phyloP scores from a whole-genome alignment of 2,113 vertebrate species.

The cat (Felis catus) region DNA sequence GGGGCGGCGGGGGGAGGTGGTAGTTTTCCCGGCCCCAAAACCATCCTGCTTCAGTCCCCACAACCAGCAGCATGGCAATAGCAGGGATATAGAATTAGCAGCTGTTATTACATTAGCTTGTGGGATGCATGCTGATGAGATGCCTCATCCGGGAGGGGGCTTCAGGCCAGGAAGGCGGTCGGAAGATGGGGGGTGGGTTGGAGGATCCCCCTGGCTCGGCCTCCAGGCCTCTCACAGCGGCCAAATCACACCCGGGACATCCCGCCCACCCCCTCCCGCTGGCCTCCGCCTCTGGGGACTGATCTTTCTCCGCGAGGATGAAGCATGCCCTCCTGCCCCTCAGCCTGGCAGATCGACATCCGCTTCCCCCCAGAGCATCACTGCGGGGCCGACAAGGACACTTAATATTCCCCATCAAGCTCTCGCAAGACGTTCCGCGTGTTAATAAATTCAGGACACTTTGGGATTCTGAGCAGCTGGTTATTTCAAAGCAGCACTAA shows the following conservation, averaged over 20 bases:
- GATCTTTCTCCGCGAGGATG: background rate
- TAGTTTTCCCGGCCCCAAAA: background rate
- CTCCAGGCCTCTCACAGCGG: background rate
- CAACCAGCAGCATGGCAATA: conserved; percentile 66
- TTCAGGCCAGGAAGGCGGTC: background rate
- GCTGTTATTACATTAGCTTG: conserved; percentile 74
- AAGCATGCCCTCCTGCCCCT: rapidly evolving
- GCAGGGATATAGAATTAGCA: conserved; percentile 74
- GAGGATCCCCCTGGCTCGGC: too few species aligned
- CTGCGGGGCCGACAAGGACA: conserved; percentile 47
- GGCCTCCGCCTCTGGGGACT: rapidly evolving
- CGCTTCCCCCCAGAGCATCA: background rate
- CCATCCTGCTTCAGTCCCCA: conserved; percentile 54
- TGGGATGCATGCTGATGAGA: conserved; percentile 78
- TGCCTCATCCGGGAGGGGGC: conserved; percentile 51
- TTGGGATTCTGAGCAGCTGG: conserved; percentile 60
- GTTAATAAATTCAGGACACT: conserved; percentile 75
- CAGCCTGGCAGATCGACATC: background rate
- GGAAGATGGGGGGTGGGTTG: rapidly evolving
- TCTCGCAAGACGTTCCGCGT: conserved; percentile 65
- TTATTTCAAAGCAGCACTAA: conserved; percentile 64
- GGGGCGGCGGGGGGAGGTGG: too few species aligned
- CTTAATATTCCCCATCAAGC: conserved; percentile 76
- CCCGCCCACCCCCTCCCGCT: background rate
- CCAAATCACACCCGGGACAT: background rate